Evolutionary conservation across 2,113 vertebrate genomes (phyloP).

Genomic region (Dipodomys stephensi): DNA sequence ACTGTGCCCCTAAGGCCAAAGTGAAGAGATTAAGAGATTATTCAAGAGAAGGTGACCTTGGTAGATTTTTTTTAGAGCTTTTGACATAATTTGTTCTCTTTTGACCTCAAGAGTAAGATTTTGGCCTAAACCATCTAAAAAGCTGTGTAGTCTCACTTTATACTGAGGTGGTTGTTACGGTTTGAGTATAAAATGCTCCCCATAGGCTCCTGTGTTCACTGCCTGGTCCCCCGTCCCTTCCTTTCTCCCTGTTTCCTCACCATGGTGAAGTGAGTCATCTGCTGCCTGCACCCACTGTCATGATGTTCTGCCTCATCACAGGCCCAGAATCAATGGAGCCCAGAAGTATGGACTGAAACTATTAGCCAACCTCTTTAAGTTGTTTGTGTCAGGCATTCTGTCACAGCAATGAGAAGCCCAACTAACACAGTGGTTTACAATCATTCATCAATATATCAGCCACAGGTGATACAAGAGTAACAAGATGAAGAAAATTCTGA

Average conservation of each 20-base stretch:
- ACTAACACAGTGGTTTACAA: too few relatives aligned
- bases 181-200: neutral
- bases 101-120: slow-evolving; percentile 18
- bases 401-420: too few relatives aligned
- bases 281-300: too few relatives aligned
- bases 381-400: neutral
- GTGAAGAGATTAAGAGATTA: slow-evolving; percentile 34
- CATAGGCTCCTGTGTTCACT: too few relatives aligned
- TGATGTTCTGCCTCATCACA: too few relatives aligned
- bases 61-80: neutral
- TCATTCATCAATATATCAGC: too few relatives aligned
- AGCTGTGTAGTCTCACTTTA: neutral
- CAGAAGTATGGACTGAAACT: neutral
- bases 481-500: too few relatives aligned
- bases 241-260: neutral
- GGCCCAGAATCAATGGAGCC: too few relatives aligned
- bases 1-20: neutral
- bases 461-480: too few relatives aligned
- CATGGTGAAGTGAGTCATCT: neutral
- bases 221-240: neutral
- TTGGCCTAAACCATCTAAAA: neutral
- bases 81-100: neutral
- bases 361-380: neutral
- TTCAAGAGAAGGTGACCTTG: neutral
- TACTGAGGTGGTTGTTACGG: neutral